Base-by-base conservation (phyloP, 2,888 invertebrate species). In the Dorcus hopei region DNA sequence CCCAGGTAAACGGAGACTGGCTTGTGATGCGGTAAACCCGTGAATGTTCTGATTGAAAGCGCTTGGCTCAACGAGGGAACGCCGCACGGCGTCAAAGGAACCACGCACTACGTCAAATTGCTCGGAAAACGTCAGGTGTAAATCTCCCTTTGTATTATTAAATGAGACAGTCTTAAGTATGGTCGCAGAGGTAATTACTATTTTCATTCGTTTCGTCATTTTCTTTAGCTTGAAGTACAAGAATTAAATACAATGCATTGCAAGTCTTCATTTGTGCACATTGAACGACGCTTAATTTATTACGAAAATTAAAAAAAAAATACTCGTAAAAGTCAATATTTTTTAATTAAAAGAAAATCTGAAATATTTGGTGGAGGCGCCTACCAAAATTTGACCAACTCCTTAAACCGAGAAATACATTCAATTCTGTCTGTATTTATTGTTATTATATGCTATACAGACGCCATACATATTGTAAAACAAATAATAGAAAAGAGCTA, bases 11-110 rank as follows among this genome's bases (percentile, higher is more conserved):
- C 59, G 60, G 61, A 58, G 61, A 57, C 59, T 59, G 66, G 68
- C 67, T 68, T 66, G 65, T 59, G 64, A 62, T 66, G 67, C 65
- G 67, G 68, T 67, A 66, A 68, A 67, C 68, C 68, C 53, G 66
- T 59, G 65, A 67, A 67, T 62, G 67, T 64, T 64, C 66, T 65
- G 68, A 67, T 68, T 68, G 67, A 66, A 61, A 54, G 63, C 61
- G 63, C 61, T 62, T 57, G 61, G 61, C 54, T 59, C 57, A 64
- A 63, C 61, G 61, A 56, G 56, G 58, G 57, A 59, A 49, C 57
- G 58, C 51, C 48, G 26, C 45, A 39, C 38, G 55, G 58, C 58
- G 63, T 66, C 66, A 66, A 66, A 65, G 65, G 62, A 64, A 60
- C 58, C 64, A 62, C 62, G 57, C 64, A 60, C 60, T 61, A 62